Evolutionary conservation across 2,113 vertebrate genomes (phyloP).

Genomic region (Mesocricetus auratus): DNA sequence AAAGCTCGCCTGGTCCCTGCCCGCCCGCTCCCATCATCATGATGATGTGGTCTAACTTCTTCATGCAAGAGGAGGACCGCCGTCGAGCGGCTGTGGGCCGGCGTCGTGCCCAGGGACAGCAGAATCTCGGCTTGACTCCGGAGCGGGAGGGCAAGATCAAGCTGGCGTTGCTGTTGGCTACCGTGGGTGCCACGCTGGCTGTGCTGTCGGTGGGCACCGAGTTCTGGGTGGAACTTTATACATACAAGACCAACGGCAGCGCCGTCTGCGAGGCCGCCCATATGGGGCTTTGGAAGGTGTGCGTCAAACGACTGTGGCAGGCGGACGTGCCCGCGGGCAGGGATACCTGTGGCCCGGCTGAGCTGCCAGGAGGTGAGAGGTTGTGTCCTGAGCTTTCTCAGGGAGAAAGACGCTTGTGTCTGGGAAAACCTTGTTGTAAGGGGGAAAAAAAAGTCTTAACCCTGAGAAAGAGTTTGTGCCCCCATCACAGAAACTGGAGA

Average conservation of each 20-base stretch:
- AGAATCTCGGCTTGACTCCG: slow-evolving; percentile 82
- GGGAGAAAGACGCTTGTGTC: background rate
- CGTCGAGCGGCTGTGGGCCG: slow-evolving; percentile 74
- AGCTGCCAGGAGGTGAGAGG: slow-evolving; percentile 91
- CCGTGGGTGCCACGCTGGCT: slow-evolving; percentile 89
- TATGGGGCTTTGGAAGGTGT: slow-evolving; percentile 93
- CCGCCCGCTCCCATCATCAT: background rate
- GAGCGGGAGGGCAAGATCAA: slow-evolving; percentile 90
- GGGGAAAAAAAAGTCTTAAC: background rate
- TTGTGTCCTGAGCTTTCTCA: background rate
- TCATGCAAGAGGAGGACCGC: slow-evolving; percentile 91
- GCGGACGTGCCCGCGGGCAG: slow-evolving; percentile 89
- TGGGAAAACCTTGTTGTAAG: background rate
- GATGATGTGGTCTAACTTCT: slow-evolving; percentile 95
- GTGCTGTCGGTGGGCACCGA: slow-evolving; percentile 94
- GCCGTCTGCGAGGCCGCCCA: slow-evolving; percentile 90
- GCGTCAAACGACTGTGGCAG: slow-evolving; percentile 91
- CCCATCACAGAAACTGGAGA: background rate
- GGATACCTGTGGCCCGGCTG: slow-evolving; percentile 91
- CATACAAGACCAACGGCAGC: slow-evolving; percentile 89
- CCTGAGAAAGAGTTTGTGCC: background rate
- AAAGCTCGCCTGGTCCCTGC: background rate
- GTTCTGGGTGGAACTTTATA: slow-evolving; percentile 94
- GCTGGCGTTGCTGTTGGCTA: slow-evolving; percentile 89
- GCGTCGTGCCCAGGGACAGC: slow-evolving; percentile 77